Base-by-base conservation (phyloP, 92 coral and sea anemone genomes). In the Zoanthus solanderi region DNA sequence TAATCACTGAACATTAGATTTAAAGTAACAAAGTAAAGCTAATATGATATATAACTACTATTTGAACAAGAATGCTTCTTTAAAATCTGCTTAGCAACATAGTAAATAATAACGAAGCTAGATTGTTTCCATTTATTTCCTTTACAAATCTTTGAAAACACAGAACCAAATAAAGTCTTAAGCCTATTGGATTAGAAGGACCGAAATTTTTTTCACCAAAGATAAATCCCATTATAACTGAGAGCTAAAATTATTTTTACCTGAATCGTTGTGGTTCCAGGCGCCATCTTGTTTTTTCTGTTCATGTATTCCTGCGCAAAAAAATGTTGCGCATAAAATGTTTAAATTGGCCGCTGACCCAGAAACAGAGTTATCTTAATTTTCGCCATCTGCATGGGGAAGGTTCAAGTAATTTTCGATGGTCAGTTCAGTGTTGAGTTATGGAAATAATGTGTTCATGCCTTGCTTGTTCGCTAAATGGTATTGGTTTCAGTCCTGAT, bases 271-370 rank as follows among this genome's bases (percentile, higher is more conserved):
- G 99, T 63, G 9, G 69, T 95, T 65, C 95, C 99, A 89, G 99
- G 99, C 95, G 99, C 98, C 99, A 96, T 96, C 72, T 94, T 95
- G 91, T 66, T 37, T 75, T 74, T 78, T 76, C 78, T 28, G 48
- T 71, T 76, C 47, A 30, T 17, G 16, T 13, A 2, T 14, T 79
- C 54, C 32, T 79, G 84, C 75, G 85, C 75, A 81, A 1, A 12
- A 44, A 5, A 1, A 46, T 28, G 65, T 7, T 23, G 85, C 85
- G 75, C 85, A 81, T 81, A 28, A 45, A 78, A 11, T 67, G 42
- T 30, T 42, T 29, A 4, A 16, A 28, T 7, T 18, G 16, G 50
- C 45, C 44, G 75, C 85, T 81, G 85, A 61, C 75, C 84, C 37
- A 14, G 17, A 78, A 34, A 34, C 14, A 12, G 53, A 10, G 10